Evolutionary conservation across 2,797 vertebrate species (phyloP).

Genomic region (Hydrolagus colliei): DNA sequence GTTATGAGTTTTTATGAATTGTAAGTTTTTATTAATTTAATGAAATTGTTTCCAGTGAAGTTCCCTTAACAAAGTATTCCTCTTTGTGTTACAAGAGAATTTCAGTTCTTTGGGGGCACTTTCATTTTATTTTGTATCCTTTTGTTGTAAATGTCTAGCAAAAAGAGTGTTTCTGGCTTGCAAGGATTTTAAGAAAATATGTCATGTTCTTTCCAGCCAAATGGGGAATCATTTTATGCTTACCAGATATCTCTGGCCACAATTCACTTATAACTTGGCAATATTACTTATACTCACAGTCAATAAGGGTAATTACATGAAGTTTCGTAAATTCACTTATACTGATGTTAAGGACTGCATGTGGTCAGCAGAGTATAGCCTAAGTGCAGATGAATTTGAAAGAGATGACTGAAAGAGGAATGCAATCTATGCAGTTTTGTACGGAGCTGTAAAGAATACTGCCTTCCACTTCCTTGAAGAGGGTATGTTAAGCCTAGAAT

Average conservation of each 20-base stretch:
- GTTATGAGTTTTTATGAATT: not conserved
- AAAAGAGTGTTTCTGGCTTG: not conserved
- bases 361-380: not conserved
- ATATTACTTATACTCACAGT: not conserved
- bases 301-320: not conserved
- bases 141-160: not conserved
- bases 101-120: not conserved
- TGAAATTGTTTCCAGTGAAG: not conserved
- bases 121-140: not conserved
- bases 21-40: not conserved
- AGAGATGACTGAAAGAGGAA: constrained; percentile 16
- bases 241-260: not conserved
- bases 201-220: not conserved
- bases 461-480: not conserved
- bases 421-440: not conserved
- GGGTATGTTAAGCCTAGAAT: not conserved
- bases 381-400: not conserved
- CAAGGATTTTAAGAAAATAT: not conserved
- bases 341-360: not conserved
- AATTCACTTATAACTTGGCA: not conserved
- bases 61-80: not conserved
- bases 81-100: not conserved
- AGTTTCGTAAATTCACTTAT: not conserved
- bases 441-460: constrained; percentile 12
- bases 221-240: not conserved